A percentile compares a stretch with the other conserved stretches of the same genome.
Evolutionary conservation across 2,888 invertebrate genomes (phyloP).

Genomic region (Blastobasis lacticolella): DNA sequence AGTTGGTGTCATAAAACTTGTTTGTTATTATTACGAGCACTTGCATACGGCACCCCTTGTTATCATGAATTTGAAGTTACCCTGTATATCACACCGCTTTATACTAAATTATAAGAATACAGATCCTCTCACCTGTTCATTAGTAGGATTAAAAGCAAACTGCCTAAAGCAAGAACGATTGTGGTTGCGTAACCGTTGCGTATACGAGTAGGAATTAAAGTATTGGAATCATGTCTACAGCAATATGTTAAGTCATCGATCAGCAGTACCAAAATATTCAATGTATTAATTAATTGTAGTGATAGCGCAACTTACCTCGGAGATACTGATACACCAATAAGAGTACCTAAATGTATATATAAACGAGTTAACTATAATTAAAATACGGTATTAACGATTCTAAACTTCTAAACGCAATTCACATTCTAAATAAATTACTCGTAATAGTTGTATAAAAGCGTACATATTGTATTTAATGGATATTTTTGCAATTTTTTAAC

Average conservation of each 20-base stretch:
- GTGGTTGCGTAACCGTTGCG: constrained; percentile 4
- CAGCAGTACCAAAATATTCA: background rate
- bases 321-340: background rate
- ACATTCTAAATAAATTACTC: constrained; percentile 19
- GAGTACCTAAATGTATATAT: background rate
- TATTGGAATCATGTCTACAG: background rate
- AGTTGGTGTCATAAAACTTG: too few relatives aligned
- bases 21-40: too few relatives aligned
- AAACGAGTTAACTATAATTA: too few relatives aligned
- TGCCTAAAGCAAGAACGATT: background rate
- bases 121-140: too few relatives aligned
- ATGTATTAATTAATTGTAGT: background rate
- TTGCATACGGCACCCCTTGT: too few relatives aligned
- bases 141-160: too few relatives aligned
- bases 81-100: too few relatives aligned
- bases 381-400: constrained; percentile 3
- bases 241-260: background rate
- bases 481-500: constrained; percentile 12
- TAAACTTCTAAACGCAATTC: constrained; percentile 15
- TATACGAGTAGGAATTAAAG: constrained; percentile 9
- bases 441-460: constrained; percentile 11
- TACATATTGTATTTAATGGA: constrained; percentile 3
- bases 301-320: background rate
- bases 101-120: too few relatives aligned
- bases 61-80: too few relatives aligned